phyloP scores from a whole-genome alignment of 1,140 invertebrate genomes.

The Polyergus mexicanus region DNA sequence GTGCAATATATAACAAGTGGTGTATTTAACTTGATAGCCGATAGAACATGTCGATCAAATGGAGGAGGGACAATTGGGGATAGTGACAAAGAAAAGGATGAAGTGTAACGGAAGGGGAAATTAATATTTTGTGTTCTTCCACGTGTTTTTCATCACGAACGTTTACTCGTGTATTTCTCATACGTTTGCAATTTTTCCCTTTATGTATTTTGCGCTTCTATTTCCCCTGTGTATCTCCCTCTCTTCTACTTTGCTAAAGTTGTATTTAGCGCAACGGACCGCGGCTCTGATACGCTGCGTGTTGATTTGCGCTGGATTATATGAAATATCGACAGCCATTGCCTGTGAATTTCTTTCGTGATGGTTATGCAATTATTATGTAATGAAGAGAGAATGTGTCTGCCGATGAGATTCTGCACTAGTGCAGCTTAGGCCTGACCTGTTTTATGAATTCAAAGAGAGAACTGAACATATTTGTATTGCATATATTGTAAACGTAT shows the following conservation, averaged over 20 bases:
- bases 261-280: slow-evolving; percentile 26
- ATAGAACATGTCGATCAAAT: slow-evolving; percentile 54
- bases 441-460: slow-evolving; percentile 37
- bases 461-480: slow-evolving; percentile 67
- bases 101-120: slow-evolving; percentile 5
- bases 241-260: slow-evolving; percentile 36
- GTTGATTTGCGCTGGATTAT: slow-evolving; percentile 14
- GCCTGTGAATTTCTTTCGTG: slow-evolving; percentile 28
- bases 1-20: slow-evolving; percentile 84
- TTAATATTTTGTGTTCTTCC: slow-evolving; percentile 50
- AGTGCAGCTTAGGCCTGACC: slow-evolving; percentile 38
- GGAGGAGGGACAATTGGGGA: slow-evolving; percentile 35
- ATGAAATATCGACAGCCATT: slow-evolving; percentile 43
- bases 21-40: slow-evolving; percentile 66
- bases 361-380: slow-evolving; percentile 15
- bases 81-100: not conserved
- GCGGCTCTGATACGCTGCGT: too few relatives aligned
- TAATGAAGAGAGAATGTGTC: not conserved
- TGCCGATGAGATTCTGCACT: not conserved
- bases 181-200: slow-evolving; percentile 40
- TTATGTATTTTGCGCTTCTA: slow-evolving; percentile 33
- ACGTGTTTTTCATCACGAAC: slow-evolving; percentile 12
- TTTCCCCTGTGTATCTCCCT: slow-evolving; percentile 24
- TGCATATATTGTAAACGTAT: slow-evolving; percentile 69
- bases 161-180: slow-evolving; percentile 29